Percentiles rank a stretch among this genome's conserved stretches.
phyloP scores from a whole-genome alignment of 2,888 invertebrate species.

The Belgica antarctica region DNA sequence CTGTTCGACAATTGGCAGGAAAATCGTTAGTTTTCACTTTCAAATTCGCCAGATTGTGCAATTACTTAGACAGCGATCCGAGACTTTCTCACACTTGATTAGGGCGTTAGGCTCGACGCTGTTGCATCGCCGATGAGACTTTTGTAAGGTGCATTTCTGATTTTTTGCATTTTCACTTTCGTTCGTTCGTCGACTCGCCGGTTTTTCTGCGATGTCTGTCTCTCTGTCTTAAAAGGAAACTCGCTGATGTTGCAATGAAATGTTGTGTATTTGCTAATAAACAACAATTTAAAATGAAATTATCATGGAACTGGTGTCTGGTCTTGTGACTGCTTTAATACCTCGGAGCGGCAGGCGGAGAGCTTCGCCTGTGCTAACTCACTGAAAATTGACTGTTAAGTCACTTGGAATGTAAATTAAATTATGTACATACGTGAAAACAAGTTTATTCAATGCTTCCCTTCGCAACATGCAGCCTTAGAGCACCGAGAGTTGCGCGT shows the following conservation, averaged over 20 bases:
- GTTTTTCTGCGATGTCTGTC: neutral
- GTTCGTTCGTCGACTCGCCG: neutral
- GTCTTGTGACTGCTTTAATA: conserved; percentile 27
- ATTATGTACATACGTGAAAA: neutral
- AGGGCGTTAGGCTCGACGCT: neutral
- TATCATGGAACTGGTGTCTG: conserved; percentile 9
- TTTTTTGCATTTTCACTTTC: conserved; percentile 14
- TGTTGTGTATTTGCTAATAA: neutral
- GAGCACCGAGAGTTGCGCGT: neutral
- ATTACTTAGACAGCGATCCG: conserved; percentile 17
- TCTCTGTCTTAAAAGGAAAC: conserved; percentile 9
- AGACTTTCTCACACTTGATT: conserved; percentile 23
- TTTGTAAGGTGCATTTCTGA: conserved; percentile 8
- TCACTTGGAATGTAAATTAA: conserved; percentile 21
- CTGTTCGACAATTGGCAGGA: neutral
- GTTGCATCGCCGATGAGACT: neutral
- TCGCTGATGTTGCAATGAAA: neutral
- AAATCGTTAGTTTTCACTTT: conserved; percentile 26
- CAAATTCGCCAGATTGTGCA: conserved; percentile 19
- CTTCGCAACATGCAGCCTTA: neutral
- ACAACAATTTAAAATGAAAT: conserved; percentile 12
- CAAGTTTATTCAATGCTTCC: conserved; percentile 27
- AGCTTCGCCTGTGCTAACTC: conserved; percentile 22
- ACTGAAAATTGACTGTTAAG: conserved; percentile 30
- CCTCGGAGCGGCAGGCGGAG: too few species aligned